phyloP scores from a whole-genome alignment of 2,888 invertebrate genomes.

The Caenorhabditis zanzibari region DNA sequence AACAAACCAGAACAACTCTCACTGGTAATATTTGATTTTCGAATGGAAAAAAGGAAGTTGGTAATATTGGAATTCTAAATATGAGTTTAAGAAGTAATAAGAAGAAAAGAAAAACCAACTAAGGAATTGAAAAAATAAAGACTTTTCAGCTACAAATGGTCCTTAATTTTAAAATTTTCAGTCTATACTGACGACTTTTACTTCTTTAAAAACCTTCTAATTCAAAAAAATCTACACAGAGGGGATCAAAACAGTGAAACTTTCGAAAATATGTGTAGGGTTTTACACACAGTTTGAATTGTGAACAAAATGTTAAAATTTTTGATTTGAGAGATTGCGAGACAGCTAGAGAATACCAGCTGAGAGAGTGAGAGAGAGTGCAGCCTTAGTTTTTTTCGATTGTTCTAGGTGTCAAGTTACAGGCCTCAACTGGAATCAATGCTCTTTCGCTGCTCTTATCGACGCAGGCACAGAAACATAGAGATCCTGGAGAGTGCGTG shows the following conservation, averaged over 20 bases:
- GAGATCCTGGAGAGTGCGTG: not conserved
- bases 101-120: too few relatives aligned
- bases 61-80: too few relatives aligned
- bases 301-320: not conserved
- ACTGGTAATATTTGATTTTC: not conserved
- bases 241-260: too few relatives aligned
- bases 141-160: too few relatives aligned
- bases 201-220: too few relatives aligned
- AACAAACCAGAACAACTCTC: conserved; percentile 11
- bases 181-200: too few relatives aligned
- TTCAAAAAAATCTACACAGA: too few relatives aligned
- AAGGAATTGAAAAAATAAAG: too few relatives aligned
- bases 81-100: too few relatives aligned
- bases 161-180: too few relatives aligned
- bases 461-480: conserved; percentile 19
- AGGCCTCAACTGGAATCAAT: conserved; percentile 40
- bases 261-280: too few relatives aligned
- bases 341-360: conserved; percentile 7
- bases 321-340: not conserved
- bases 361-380: not conserved
- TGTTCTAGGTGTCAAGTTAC: conserved; percentile 54
- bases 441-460: conserved; percentile 28
- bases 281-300: not conserved
- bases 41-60: too few relatives aligned
- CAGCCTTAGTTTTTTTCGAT: conserved; percentile 25